Conservation (phyloP, 30 jellyfish, hydroid and myxozoan species). For the Chrysaora quinquecirrha region DNA sequence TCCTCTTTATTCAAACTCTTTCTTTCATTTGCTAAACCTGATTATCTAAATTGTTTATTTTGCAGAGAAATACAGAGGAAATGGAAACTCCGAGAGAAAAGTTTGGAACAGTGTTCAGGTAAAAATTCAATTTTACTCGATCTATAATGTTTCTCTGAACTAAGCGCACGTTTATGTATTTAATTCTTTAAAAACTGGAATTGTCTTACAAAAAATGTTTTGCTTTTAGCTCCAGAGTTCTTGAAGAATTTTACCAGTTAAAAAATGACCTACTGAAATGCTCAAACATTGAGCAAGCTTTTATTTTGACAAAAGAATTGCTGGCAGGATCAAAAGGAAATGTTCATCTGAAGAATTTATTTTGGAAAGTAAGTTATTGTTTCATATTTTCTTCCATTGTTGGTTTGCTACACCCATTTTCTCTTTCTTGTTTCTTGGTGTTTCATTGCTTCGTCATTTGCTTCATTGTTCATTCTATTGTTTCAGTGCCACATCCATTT, state of each 20-base stretch:
- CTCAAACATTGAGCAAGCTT: slow-evolving; percentile 37
- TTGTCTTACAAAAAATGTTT: too few species aligned
- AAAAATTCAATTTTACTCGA: too few species aligned
- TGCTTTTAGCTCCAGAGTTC: slow-evolving; percentile 39
- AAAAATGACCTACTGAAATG: slow-evolving; percentile 38
- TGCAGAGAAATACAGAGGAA: not conserved
- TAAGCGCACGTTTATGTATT: too few species aligned
- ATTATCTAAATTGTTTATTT: not conserved
- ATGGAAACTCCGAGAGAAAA: not conserved
- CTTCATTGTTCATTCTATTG: too few species aligned
- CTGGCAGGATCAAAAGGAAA: slow-evolving; percentile 41
- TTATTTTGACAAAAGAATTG: slow-evolving; percentile 49
- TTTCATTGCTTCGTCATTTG: too few species aligned
- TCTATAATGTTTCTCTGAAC: too few species aligned
- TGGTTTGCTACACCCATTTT: too few species aligned
- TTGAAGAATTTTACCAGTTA: slow-evolving; percentile 51
- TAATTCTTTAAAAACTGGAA: too few species aligned
- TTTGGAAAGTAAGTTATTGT: slow-evolving; percentile 46
- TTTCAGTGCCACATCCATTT: too few species aligned
- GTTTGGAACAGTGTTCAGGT: not conserved
- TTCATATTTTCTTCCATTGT: not conserved
- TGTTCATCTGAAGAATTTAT: slow-evolving; percentile 23
- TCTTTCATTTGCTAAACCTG: not conserved
- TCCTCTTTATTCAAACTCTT: not conserved
- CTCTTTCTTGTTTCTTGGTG: too few species aligned